Percentiles rank a stretch among this genome's conserved stretches.
Evolutionary conservation across 2,113 vertebrate genomes (phyloP).

Genomic region (Equus quagga): DNA sequence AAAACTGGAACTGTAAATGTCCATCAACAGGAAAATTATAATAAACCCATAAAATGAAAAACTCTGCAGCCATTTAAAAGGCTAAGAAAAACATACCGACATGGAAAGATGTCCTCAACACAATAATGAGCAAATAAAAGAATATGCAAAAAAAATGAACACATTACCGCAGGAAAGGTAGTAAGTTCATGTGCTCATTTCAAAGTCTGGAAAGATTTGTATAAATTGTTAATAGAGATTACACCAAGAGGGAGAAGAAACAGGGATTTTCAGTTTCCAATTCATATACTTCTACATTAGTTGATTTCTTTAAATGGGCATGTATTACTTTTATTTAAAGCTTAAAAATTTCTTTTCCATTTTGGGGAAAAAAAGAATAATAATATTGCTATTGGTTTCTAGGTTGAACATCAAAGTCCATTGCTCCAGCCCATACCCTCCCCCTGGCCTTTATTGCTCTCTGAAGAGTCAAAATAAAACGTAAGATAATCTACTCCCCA

Average conservation of each 20-base stretch:
- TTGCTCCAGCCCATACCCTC: background rate
- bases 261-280: background rate
- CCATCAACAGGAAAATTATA: background rate
- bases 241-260: background rate
- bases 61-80: background rate
- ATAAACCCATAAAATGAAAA: background rate
- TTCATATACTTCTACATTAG: background rate
- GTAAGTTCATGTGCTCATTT: background rate
- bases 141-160: background rate
- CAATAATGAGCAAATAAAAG: background rate
- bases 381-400: background rate
- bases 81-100: background rate
- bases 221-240: background rate
- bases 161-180: background rate
- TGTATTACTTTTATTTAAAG: background rate
- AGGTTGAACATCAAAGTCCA: constrained; percentile 9
- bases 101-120: background rate
- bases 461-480: background rate
- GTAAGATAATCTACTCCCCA: background rate
- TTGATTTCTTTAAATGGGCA: constrained; percentile 36
- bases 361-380: background rate
- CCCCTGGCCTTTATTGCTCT: background rate
- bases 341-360: background rate
- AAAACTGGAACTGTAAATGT: background rate
- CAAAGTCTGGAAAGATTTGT: background rate